Evolutionary conservation across 2,888 invertebrate species (phyloP).

Genomic region (Troglohyphantes excavatus): DNA sequence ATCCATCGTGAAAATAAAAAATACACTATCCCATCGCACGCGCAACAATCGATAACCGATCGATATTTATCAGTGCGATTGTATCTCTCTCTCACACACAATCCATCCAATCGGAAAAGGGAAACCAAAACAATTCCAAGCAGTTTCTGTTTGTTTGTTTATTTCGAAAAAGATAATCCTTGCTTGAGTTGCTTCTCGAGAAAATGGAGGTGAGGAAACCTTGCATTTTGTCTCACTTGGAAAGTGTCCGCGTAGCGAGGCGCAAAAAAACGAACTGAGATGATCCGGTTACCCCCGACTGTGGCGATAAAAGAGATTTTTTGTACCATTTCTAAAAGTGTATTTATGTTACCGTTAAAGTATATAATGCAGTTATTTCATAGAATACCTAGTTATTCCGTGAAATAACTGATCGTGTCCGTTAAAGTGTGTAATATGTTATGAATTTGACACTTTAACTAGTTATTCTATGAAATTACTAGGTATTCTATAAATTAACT

Average conservation of each 20-base stretch:
- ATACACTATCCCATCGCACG: too few relatives aligned
- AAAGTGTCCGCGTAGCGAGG: too few relatives aligned
- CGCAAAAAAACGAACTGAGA: too few relatives aligned
- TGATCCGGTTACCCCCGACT: too few relatives aligned
- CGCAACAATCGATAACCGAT: neutral
- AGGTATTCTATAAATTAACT: too few relatives aligned
- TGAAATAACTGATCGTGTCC: conserved; percentile 73
- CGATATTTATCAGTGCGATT: neutral
- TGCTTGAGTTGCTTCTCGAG: neutral
- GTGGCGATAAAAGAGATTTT: too few relatives aligned
- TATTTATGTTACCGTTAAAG: too few relatives aligned
- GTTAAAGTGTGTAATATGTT: conserved; percentile 75
- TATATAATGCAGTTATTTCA: too few relatives aligned
- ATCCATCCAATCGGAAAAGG: neutral
- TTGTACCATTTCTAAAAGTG: too few relatives aligned
- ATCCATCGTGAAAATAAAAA: too few relatives aligned
- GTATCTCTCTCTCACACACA: neutral
- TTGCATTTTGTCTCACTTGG: neutral
- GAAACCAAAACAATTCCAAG: neutral
- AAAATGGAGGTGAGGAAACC: neutral
- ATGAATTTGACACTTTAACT: too few relatives aligned
- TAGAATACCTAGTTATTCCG: conserved; percentile 73
- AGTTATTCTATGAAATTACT: too few relatives aligned
- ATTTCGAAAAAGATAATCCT: neutral
- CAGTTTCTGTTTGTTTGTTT: neutral